Base-by-base conservation (phyloP, 1,140 invertebrate species). In the Atopsyche davidsoni region DNA sequence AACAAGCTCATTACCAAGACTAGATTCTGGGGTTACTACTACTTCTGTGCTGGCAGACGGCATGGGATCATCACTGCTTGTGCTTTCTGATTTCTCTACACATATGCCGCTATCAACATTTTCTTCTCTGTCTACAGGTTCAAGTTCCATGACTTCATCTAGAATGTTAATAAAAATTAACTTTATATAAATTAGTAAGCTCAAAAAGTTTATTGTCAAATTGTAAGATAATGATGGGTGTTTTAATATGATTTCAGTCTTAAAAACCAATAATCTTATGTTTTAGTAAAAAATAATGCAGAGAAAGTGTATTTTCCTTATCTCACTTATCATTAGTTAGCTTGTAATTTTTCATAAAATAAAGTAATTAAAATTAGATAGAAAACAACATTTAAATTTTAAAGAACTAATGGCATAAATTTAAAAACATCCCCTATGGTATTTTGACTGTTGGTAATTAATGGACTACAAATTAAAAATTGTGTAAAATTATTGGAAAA, bases 71-170 rank as follows among this genome's bases (percentile, higher is more conserved):
- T 74, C 70, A 34, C 68, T 71, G 49, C 65, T 69, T 0, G 66
- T 69, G 43, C 69, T 73, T 53, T 72, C 71, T 17, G 70, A 72
- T 46, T 73, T 73, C 45, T 72, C 71, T 10, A 65, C 67, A 6
- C 67, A 72, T 22, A 72, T 62, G 10, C 69, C 71, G 49, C 70
- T 73, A 46, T 73, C 68, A 13, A 64, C 64, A 59, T 71, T 72
- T 14, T 72, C 67, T 22, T 70, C 66, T 46, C 66, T 62, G 19
- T 64, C 63, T 28, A 56, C 64, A 58, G 14, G 17, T 6, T 50
- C 39, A n/a, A n/a, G n/a, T n/a, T n/a, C n/a, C n/a, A n/a, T n/a
- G n/a, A n/a, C n/a, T n/a, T n/a, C n/a, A n/a, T n/a, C n/a, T n/a
- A n/a, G n/a, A n/a, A n/a, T n/a, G n/a, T n/a, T n/a, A n/a, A n/a